Conservation (phyloP, 2,113 vertebrate species). For the Sinocyclocheilus grahami region DNA sequence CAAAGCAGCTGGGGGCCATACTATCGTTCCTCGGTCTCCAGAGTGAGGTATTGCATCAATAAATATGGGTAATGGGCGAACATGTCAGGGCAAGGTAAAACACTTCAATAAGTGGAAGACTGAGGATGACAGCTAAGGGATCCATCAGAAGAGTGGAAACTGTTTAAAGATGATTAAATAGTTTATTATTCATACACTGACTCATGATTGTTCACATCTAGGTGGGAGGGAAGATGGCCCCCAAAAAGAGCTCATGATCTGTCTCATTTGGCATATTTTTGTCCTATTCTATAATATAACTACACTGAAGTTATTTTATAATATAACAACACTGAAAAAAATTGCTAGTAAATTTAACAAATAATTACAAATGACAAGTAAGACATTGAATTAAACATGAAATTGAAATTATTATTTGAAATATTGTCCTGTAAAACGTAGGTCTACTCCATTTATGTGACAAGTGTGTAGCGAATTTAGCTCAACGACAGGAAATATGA, state of each 20-base stretch:
- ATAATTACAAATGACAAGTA: no score
- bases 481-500: no score
- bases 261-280: not conserved
- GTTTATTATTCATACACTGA: conserved; percentile 48
- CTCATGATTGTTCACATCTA: not conserved
- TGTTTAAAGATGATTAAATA: conserved; percentile 42
- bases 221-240: conserved; percentile 5
- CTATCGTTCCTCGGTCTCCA: conserved; percentile 55
- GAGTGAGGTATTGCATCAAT: conserved; percentile 65
- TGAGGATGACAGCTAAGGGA: conserved; percentile 26
- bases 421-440: not conserved
- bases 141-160: conserved; percentile 29
- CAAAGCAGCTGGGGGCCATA: conserved; percentile 49
- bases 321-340: no score
- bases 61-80: conserved; percentile 63
- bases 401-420: no score
- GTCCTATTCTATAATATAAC: not conserved
- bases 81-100: conserved; percentile 28
- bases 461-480: no score
- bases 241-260: not conserved
- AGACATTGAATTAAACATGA: no score
- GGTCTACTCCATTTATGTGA: not conserved
- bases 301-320: not conserved
- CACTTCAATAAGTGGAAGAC: conserved; percentile 50
- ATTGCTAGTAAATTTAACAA: no score